Percentiles rank a stretch among this genome's conserved stretches.
These are phyloP conservation scores for Tetramorium bicarinatum DNA, from an alignment of 2,888 invertebrate species.

Conservation along the genomic window DNA sequence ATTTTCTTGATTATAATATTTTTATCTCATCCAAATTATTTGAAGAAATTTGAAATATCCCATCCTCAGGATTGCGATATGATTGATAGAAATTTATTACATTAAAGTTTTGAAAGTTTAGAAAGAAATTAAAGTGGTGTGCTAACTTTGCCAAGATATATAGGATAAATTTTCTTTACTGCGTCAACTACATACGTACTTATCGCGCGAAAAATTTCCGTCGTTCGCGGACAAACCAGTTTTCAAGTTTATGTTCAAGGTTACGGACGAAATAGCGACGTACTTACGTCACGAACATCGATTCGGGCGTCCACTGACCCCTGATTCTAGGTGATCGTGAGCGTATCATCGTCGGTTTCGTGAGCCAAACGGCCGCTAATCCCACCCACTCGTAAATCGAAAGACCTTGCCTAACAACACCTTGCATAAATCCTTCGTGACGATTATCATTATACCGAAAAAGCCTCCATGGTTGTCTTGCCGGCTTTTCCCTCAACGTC, in stretches of 20 bases:
- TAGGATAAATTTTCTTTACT: background rate
- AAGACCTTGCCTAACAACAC: background rate
- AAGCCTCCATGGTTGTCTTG: background rate
- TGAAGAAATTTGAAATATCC: background rate
- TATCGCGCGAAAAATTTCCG: conserved; percentile 2
- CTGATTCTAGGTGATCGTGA: conserved; percentile 16
- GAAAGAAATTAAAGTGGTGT: too few relatives aligned
- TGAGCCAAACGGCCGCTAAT: background rate
- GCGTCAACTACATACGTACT: background rate
- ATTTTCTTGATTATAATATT: background rate
- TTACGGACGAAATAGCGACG: conserved; percentile 17
- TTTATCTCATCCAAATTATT: background rate
- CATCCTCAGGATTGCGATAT: background rate
- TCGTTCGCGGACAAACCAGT: background rate
- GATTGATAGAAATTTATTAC: conserved; percentile 13
- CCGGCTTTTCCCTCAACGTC: background rate
- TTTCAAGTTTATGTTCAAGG: conserved; percentile 54
- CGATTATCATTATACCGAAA: background rate
- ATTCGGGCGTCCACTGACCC: conserved; percentile 48
- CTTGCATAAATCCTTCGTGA: background rate
- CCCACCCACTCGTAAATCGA: background rate
- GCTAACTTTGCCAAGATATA: conserved; percentile 1
- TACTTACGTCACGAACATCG: conserved; percentile 51
- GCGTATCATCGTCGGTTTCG: conserved; percentile 2
- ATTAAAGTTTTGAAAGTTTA: background rate